These are phyloP conservation scores for Samia ricini DNA, from an alignment of 1,140 invertebrate genomes.

Conservation along the genomic window DNA sequence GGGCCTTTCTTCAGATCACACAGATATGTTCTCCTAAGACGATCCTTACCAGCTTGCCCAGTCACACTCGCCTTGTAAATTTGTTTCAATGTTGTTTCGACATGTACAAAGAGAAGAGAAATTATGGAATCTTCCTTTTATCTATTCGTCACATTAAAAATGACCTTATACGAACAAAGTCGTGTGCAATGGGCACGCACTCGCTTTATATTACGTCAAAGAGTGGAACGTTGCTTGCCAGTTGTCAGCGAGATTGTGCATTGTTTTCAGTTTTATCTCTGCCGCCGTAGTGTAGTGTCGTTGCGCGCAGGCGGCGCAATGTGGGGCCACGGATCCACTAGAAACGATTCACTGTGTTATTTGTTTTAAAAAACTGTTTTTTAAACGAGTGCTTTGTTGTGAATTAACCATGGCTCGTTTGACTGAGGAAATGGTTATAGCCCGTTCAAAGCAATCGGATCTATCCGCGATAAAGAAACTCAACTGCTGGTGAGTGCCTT, in stretches of 20 bases:
- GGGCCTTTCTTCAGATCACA: too few relatives aligned
- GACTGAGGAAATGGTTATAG: slow-evolving; percentile 95
- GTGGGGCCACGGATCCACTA: slow-evolving; percentile 30
- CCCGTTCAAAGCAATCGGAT: slow-evolving; percentile 91
- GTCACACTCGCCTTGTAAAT: too few relatives aligned
- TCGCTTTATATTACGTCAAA: not conserved
- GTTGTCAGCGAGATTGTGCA: slow-evolving; percentile 8
- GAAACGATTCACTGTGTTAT: not conserved
- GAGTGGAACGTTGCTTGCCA: not conserved
- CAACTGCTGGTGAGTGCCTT: slow-evolving; percentile 89
- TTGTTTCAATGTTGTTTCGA: too few relatives aligned
- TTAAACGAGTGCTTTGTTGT: slow-evolving; percentile 41
- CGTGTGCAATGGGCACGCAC: not conserved
- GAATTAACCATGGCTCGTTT: slow-evolving; percentile 83
- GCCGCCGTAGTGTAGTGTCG: slow-evolving; percentile 15
- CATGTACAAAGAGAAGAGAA: too few relatives aligned
- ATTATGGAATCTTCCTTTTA: not conserved
- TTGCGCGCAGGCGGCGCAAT: slow-evolving; percentile 34
- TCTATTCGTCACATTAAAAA: not conserved
- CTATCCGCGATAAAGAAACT: slow-evolving; percentile 89
- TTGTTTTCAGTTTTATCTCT: slow-evolving; percentile 22
- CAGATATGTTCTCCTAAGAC: too few relatives aligned
- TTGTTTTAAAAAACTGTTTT: slow-evolving; percentile 3
- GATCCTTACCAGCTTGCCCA: too few relatives aligned
- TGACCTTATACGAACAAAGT: not conserved